Evolutionary conservation across 1,140 invertebrate species (phyloP).

Genomic region (Tetramorium simillimum): DNA sequence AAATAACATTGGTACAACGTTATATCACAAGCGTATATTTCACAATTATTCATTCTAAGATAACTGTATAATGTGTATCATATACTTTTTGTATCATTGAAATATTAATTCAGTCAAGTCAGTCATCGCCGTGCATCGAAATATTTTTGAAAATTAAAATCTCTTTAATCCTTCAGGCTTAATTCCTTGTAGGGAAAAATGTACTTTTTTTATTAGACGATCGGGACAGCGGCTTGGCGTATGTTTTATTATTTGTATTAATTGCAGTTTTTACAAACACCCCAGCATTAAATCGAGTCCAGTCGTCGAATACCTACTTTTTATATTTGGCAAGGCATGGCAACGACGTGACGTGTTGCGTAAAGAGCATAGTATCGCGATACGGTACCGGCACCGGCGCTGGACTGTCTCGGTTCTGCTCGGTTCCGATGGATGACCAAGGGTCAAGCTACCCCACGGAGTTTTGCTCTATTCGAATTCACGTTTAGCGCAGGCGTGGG

Average conservation of each 20-base stretch:
- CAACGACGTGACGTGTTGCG: conserved; percentile 81
- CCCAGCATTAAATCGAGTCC: not conserved
- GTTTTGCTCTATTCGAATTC: conserved; percentile 72
- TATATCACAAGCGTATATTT: not conserved
- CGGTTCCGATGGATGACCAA: conserved; percentile 83
- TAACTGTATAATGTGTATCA: not conserved
- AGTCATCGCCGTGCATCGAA: not conserved
- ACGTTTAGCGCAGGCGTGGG: conserved; percentile 66
- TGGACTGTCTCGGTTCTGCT: conserved; percentile 78
- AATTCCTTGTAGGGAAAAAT: not conserved
- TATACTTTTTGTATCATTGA: not conserved
- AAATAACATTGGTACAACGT: not conserved
- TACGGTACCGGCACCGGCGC: conserved; percentile 62
- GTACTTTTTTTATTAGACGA: not conserved
- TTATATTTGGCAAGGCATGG: conserved; percentile 83
- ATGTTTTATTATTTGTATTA: too few relatives aligned
- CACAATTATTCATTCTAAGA: not conserved
- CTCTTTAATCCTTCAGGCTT: not conserved
- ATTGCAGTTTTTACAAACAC: not conserved
- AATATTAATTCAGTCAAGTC: not conserved
- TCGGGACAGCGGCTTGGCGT: not conserved
- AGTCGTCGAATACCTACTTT: conserved; percentile 76
- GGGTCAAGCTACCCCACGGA: conserved; percentile 81
- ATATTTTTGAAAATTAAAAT: not conserved
- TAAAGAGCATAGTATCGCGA: conserved; percentile 82